A percentile compares a stretch with the other conserved stretches of the same genome.
Evolutionary conservation across 2,888 invertebrate species (phyloP).

Genomic region (Cephus runcator): DNA sequence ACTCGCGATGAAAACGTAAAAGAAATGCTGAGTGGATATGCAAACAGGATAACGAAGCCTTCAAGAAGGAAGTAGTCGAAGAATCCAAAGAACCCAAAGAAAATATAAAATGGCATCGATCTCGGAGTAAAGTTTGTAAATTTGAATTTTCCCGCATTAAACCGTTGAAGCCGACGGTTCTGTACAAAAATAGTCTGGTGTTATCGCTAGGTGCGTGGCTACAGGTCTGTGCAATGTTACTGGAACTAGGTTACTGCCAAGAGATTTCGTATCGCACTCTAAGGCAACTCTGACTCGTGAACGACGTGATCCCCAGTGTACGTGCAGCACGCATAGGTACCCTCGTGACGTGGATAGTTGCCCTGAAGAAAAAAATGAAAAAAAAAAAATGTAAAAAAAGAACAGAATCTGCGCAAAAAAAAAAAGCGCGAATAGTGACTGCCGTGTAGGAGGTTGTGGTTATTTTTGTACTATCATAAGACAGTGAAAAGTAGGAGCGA

Average conservation of each 20-base stretch:
- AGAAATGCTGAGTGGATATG: neutral
- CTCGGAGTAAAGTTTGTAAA: neutral
- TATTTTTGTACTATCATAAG: neutral
- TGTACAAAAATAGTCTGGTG: conserved; percentile 1
- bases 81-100: neutral
- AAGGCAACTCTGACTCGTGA: neutral
- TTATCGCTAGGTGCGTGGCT: conserved; percentile 35
- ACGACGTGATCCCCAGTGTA: neutral
- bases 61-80: neutral
- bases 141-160: neutral
- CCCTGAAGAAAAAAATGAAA: conserved; percentile 20
- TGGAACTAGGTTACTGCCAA: conserved; percentile 11
- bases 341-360: neutral
- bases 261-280: conserved; percentile 15
- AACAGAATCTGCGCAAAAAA: neutral
- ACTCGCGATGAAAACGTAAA: neutral
- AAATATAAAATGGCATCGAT: neutral
- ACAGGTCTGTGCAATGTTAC: conserved; percentile 41
- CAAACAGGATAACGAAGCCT: neutral
- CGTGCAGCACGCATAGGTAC: neutral
- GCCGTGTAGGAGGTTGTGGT: neutral
- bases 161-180: neutral
- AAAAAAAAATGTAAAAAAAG: neutral
- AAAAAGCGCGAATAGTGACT: too few species aligned
- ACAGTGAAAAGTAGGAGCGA: neutral